Conservation (phyloP, 2,113 vertebrate species). For the Eupsittula cactorum region DNA sequence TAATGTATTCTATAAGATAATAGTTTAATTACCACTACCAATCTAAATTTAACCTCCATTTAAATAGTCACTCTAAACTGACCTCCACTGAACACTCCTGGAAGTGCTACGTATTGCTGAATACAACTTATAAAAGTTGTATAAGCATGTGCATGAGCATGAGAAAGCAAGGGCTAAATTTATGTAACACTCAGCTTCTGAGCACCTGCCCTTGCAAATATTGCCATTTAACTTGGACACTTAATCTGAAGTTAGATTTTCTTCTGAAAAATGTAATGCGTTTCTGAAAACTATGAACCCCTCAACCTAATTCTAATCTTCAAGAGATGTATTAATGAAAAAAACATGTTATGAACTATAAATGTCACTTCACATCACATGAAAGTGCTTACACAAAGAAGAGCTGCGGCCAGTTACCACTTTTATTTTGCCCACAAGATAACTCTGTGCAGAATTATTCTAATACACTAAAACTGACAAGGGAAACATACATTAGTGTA, state of each 20-base stretch:
- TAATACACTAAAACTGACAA: background rate
- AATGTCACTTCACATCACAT: background rate
- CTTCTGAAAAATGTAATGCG: background rate
- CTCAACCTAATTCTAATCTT: background rate
- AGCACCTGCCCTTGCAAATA: background rate
- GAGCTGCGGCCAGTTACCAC: background rate
- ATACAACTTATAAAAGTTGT: background rate
- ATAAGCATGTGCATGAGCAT: background rate
- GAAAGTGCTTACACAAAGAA: background rate
- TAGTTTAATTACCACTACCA: background rate
- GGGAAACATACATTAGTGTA: background rate
- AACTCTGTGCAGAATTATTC: background rate
- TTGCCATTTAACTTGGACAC: background rate
- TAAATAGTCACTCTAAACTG: background rate
- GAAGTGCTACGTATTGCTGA: background rate
- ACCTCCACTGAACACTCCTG: background rate
- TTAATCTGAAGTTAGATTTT: background rate
- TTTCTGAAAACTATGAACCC: background rate
- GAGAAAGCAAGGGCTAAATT: background rate
- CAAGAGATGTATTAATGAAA: background rate
- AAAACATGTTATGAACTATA: background rate
- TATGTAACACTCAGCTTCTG: background rate
- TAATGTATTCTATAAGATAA: background rate
- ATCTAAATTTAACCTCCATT: background rate
- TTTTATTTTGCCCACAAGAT: background rate